Evolutionary conservation across 2,888 invertebrate species (phyloP).

Genomic region (Acanthococcus lagerstroemiae): DNA sequence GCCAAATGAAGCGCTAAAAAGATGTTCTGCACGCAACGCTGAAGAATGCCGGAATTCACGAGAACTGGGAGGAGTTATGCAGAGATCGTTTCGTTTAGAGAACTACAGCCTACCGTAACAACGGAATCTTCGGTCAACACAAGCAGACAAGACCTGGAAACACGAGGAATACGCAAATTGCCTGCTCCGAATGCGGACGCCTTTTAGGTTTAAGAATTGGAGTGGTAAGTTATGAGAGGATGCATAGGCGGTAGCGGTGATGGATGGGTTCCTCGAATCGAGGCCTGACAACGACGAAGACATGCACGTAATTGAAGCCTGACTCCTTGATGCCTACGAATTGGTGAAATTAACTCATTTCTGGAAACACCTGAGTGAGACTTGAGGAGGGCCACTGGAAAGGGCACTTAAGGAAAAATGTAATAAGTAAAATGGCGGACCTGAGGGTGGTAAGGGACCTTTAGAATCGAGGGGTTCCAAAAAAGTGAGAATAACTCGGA

Average conservation of each 20-base stretch:
- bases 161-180: neutral
- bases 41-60: neutral
- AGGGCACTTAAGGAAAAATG: too few relatives aligned
- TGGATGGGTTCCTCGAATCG: neutral
- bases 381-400: too few relatives aligned
- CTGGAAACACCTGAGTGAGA: too few relatives aligned
- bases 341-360: neutral
- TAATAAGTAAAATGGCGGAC: too few relatives aligned
- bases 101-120: too few relatives aligned
- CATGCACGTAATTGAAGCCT: neutral
- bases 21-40: neutral
- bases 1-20: neutral
- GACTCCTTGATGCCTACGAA: too few relatives aligned
- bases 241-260: neutral
- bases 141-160: neutral
- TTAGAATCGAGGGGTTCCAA: too few relatives aligned
- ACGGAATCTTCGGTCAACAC: neutral
- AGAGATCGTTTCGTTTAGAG: too few relatives aligned
- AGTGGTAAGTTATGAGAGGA: neutral
- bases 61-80: too few relatives aligned
- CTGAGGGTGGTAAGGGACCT: too few relatives aligned
- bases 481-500: too few relatives aligned
- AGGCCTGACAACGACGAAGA: neutral
- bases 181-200: neutral
- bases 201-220: neutral